These are phyloP conservation scores for Sympetrum striolatum DNA, from an alignment of 2,888 invertebrate genomes.

Conservation along the genomic window DNA sequence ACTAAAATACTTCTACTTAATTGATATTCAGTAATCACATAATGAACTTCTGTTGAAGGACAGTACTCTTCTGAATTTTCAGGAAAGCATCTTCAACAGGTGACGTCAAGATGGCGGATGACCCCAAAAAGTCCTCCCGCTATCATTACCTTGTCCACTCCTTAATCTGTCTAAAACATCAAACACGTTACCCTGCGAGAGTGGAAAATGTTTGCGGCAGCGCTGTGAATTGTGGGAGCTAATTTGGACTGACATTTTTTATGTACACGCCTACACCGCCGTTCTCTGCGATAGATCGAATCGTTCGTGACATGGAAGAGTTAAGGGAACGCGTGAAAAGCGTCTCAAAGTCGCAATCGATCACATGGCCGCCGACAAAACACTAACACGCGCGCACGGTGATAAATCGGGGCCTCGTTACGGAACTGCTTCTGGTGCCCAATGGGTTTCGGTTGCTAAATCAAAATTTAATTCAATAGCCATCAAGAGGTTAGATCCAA, in stretches of 20 bases:
- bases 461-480: no score
- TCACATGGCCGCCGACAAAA: background rate
- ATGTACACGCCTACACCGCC: background rate
- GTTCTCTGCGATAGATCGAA: background rate
- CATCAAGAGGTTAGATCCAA: no score
- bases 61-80: no score
- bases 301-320: slow-evolving; percentile 24
- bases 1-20: no score
- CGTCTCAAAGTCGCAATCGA: background rate
- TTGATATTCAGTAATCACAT: no score
- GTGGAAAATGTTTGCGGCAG: background rate
- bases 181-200: background rate
- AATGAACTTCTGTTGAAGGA: no score
- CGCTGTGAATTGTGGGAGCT: background rate
- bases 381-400: background rate
- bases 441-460: background rate
- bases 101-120: background rate
- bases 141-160: background rate
- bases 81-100: background rate
- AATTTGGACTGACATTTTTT: slow-evolving; percentile 3
- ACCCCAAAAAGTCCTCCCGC: background rate
- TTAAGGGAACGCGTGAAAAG: background rate
- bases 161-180: background rate
- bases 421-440: background rate
- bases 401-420: slow-evolving; percentile 19